phyloP scores from a whole-genome alignment of 2,113 vertebrate genomes.

The Centropus bengalensis region DNA sequence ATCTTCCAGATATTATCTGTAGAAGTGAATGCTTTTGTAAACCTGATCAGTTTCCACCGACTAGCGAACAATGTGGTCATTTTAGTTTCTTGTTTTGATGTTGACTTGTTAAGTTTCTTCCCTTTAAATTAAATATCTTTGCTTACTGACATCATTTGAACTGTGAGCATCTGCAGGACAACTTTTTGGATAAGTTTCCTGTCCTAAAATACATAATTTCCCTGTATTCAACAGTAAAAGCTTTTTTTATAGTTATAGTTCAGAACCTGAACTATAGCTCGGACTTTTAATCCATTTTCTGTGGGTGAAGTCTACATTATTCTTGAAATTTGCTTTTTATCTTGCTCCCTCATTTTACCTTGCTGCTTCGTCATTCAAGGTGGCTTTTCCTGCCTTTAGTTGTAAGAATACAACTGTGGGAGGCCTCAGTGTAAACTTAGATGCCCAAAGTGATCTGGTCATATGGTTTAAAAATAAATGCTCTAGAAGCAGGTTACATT shows the following conservation, averaged over 20 bases:
- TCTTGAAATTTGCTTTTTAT: not conserved
- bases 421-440: not conserved
- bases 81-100: not conserved
- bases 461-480: not conserved
- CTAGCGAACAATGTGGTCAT: not conserved
- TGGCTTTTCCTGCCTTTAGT: not conserved
- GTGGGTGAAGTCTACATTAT: not conserved
- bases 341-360: not conserved
- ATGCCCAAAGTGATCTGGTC: not conserved
- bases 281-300: not conserved
- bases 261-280: not conserved
- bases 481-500: not conserved
- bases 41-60: not conserved
- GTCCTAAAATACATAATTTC: not conserved
- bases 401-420: not conserved
- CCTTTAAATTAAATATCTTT: not conserved
- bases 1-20: not conserved
- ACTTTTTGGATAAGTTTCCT: not conserved
- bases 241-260: too few species aligned
- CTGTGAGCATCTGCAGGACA: not conserved
- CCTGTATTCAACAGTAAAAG: not conserved
- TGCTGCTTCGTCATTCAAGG: not conserved
- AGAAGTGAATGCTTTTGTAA: not conserved
- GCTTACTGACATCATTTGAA: not conserved
- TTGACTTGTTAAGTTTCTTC: not conserved